phyloP scores from a whole-genome alignment of 2,113 vertebrate species.

The Indri indri region DNA sequence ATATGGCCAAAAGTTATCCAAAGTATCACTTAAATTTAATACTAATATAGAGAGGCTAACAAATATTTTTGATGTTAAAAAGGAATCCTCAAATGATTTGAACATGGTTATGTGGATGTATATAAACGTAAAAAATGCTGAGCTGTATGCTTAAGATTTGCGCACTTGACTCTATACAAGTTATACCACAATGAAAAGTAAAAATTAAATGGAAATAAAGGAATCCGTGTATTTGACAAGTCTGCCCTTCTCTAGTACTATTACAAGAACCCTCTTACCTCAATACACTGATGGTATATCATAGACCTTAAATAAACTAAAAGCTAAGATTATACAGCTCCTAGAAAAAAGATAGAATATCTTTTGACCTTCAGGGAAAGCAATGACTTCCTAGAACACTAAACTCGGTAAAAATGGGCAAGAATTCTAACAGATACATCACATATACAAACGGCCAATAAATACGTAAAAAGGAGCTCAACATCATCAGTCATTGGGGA shows the following conservation, averaged over 20 bases:
- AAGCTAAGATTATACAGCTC: neutral
- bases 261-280: neutral
- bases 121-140: neutral
- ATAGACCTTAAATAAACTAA: neutral
- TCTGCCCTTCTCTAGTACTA: neutral
- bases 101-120: neutral
- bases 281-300: neutral
- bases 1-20: neutral
- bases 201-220: slow-evolving; percentile 25
- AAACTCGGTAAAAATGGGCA: slow-evolving; percentile 14
- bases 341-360: neutral
- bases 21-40: neutral
- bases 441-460: neutral
- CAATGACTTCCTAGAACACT: neutral
- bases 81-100: neutral
- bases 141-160: neutral
- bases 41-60: neutral
- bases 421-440: neutral
- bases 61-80: slow-evolving; percentile 4
- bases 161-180: neutral
- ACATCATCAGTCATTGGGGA: neutral
- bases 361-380: neutral
- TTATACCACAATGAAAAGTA: neutral
- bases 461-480: neutral
- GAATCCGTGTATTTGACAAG: neutral